Percentiles rank a stretch among this genome's conserved stretches.
phyloP scores from a whole-genome alignment of 2,797 vertebrate species.

The Acanthurus tractus region DNA sequence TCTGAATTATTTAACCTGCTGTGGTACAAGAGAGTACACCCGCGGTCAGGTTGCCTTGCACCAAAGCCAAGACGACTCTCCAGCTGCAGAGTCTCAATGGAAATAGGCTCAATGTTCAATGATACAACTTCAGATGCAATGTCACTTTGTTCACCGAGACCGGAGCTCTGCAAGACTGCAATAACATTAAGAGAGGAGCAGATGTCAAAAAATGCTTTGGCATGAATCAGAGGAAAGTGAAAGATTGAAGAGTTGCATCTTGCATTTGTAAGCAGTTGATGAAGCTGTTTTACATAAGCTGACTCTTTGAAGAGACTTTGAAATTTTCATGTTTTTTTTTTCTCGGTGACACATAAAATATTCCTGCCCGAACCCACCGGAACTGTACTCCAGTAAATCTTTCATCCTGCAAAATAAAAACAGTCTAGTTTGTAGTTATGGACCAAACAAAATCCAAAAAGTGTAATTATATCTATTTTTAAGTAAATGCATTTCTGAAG shows the following conservation, averaged over 20 bases:
- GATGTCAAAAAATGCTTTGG: constrained; percentile 39
- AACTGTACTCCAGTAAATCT: constrained; percentile 4
- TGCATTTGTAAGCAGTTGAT: constrained; percentile 45
- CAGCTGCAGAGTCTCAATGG: constrained; percentile 33
- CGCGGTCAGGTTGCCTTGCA: constrained; percentile 70
- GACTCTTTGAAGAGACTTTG: constrained; percentile 23
- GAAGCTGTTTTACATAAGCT: constrained; percentile 54
- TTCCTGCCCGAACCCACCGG: constrained; percentile 3
- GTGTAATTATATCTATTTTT: constrained; percentile 26
- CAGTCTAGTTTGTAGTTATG: constrained; percentile 7
- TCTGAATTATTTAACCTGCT: constrained; percentile 80
- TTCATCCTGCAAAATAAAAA: constrained; percentile 17
- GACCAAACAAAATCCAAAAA: constrained; percentile 7
- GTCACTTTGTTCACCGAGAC: constrained; percentile 7
- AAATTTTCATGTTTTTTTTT: constrained; percentile 38
- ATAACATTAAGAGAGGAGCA: constrained; percentile 3
- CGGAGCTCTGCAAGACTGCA: background rate
- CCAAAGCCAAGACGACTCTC: constrained; percentile 33
- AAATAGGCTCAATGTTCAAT: constrained; percentile 30
- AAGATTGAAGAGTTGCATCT: constrained; percentile 25
- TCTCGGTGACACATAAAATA: constrained; percentile 20
- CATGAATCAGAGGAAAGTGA: constrained; percentile 42
- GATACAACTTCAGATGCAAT: constrained; percentile 15
- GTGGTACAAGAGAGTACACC: constrained; percentile 40
- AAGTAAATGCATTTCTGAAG: constrained; percentile 34